Percentiles rank a stretch among this genome's conserved stretches.
phyloP scores from a whole-genome alignment of 2,888 invertebrate genomes.

The Toxonevra muliebris region DNA sequence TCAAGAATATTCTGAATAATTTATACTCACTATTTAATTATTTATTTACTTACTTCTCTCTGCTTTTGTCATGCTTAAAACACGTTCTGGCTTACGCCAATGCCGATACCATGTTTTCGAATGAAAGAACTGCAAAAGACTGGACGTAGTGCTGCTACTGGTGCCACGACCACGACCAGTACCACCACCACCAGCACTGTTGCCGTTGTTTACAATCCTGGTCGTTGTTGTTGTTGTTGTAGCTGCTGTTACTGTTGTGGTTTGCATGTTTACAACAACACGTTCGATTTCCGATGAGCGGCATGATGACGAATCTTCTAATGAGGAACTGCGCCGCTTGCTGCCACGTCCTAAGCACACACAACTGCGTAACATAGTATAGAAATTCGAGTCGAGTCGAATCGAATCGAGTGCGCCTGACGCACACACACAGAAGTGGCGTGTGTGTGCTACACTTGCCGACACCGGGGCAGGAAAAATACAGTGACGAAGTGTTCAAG shows the following conservation, averaged over 20 bases:
- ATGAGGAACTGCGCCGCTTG: slow-evolving; percentile 64
- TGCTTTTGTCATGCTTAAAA: slow-evolving; percentile 78
- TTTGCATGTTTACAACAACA: slow-evolving; percentile 55
- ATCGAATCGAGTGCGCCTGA: background rate
- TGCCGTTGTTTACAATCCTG: slow-evolving; percentile 42
- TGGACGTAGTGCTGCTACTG: slow-evolving; percentile 36
- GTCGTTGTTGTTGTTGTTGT: slow-evolving; percentile 44
- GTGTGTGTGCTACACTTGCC: no score
- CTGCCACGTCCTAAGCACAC: slow-evolving; percentile 60
- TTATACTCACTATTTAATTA: background rate
- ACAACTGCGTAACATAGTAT: slow-evolving; percentile 63
- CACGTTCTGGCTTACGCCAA: slow-evolving; percentile 73
- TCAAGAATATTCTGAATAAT: background rate
- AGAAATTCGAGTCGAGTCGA: background rate
- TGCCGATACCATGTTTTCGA: slow-evolving; percentile 73
- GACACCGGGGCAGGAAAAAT: background rate
- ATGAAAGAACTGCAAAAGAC: slow-evolving; percentile 62
- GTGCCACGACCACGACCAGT: slow-evolving; percentile 35
- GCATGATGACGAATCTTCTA: slow-evolving; percentile 64
- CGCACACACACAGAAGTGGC: background rate
- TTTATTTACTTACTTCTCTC: slow-evolving; percentile 74
- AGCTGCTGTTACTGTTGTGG: slow-evolving; percentile 46
- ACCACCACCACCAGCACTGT: slow-evolving; percentile 28
- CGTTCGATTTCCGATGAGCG: slow-evolving; percentile 65
- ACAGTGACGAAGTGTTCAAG: slow-evolving; percentile 13